Percentiles rank a stretch among this genome's conserved stretches.
phyloP scores from a whole-genome alignment of 2,113 vertebrate genomes.

The Serinus canaria region DNA sequence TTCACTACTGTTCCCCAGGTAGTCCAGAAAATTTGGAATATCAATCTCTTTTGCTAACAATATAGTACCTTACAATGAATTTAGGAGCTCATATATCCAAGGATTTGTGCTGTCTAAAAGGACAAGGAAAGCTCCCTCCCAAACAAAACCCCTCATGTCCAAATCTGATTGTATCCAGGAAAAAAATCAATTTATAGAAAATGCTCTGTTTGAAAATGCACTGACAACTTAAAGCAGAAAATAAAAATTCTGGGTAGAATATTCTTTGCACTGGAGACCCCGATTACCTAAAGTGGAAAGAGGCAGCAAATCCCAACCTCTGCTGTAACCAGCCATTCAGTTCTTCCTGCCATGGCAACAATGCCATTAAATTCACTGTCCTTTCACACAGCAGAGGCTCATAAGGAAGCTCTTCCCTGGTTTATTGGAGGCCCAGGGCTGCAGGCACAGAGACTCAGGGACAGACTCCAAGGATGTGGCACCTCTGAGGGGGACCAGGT shows the following conservation, averaged over 20 bases:
- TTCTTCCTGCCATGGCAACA: not conserved
- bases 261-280: not conserved
- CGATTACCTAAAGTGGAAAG: not conserved
- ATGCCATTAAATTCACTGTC: not conserved
- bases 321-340: not conserved
- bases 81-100: not conserved
- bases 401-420: not conserved
- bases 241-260: not conserved
- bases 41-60: not conserved
- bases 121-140: not conserved
- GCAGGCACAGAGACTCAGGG: not conserved
- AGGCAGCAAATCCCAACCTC: not conserved
- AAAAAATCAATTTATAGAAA: not conserved
- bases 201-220: not conserved
- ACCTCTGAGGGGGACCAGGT: not conserved
- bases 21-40: not conserved
- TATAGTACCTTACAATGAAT: not conserved
- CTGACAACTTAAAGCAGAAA: not conserved
- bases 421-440: not conserved
- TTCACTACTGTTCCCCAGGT: not conserved
- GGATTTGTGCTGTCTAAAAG: not conserved
- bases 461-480: accelerated
- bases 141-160: not conserved
- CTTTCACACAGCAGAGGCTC: not conserved
- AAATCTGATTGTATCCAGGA: not conserved